phyloP scores from a whole-genome alignment of 2,888 invertebrate genomes.

The Synergus umbraculus region DNA sequence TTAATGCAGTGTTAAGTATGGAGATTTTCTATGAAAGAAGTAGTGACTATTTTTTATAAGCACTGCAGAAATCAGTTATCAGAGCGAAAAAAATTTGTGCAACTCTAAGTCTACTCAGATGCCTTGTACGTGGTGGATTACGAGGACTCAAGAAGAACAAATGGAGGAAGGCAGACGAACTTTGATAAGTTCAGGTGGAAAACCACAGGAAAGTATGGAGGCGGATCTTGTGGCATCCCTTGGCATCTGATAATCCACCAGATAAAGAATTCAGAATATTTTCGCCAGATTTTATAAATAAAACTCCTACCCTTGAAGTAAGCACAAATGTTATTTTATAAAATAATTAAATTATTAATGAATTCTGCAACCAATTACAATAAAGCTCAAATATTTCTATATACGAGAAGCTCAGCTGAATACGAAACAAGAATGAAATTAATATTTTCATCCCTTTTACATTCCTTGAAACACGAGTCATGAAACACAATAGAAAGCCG shows the following conservation, averaged over 20 bases:
- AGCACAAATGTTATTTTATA: too few species aligned
- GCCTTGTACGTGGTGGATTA: constrained; percentile 31
- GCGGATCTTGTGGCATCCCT: neutral
- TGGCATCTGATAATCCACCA: neutral
- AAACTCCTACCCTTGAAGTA: too few species aligned
- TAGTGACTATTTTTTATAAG: neutral
- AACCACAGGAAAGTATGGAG: constrained; percentile 10
- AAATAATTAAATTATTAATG: too few species aligned
- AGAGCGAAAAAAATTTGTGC: neutral
- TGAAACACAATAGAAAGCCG: neutral
- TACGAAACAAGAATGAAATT: neutral
- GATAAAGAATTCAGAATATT: too few species aligned
- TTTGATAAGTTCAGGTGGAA: constrained; percentile 20
- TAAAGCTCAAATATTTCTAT: neutral
- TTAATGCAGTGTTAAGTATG: neutral
- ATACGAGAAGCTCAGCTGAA: neutral
- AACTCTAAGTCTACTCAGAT: constrained; percentile 24
- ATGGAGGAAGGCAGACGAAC: neutral
- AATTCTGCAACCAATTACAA: neutral
- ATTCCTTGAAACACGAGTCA: neutral
- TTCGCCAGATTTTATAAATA: too few species aligned
- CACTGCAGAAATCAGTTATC: neutral
- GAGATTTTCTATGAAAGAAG: neutral
- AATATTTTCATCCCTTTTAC: neutral
- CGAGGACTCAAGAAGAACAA: constrained; percentile 11